Evolutionary conservation across 2,888 invertebrate species (phyloP).

Genomic region (Galerucella nymphaeae): DNA sequence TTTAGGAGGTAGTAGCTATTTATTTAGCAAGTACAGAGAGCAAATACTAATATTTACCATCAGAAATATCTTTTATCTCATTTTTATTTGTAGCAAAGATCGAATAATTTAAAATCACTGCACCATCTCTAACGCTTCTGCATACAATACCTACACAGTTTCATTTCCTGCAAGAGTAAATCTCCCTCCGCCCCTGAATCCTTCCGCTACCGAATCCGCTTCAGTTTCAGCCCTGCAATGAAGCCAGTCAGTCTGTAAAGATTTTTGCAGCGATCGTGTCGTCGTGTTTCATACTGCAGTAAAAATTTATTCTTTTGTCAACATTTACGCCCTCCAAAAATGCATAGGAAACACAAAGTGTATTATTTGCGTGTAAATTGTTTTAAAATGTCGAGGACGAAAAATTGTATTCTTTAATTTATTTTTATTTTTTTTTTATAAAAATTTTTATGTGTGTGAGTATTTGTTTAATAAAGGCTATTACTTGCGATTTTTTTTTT

Average conservation of each 20-base stretch:
- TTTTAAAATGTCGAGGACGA: conserved; percentile 15
- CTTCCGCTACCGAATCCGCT: conserved; percentile 10
- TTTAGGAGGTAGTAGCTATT: too few relatives aligned
- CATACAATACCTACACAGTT: not conserved
- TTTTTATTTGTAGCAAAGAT: not conserved
- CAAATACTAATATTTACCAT: too few relatives aligned
- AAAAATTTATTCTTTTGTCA: conserved; percentile 10
- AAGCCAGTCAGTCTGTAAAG: conserved; percentile 37
- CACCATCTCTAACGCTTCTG: not conserved
- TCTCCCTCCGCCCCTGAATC: conserved; percentile 14
- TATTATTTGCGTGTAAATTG: conserved; percentile 21
- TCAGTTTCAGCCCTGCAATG: conserved; percentile 16
- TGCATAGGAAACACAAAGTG: conserved; percentile 26
- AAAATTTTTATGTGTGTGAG: conserved; percentile 32
- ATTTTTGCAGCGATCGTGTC: conserved; percentile 29
- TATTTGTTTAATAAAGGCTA: conserved; percentile 36
- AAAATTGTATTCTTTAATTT: conserved; percentile 14
- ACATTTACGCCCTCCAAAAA: conserved; percentile 14
- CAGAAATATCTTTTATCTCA: not conserved
- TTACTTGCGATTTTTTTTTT: conserved; percentile 26
- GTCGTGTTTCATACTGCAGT: conserved; percentile 14
- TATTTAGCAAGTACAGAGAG: too few relatives aligned
- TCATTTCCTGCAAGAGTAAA: not conserved
- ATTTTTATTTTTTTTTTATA: conserved; percentile 16
- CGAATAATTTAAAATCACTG: not conserved